Evolutionary conservation across 1,140 invertebrate species (phyloP), one percentile per base, ranked within the genome.

Genomic region (Ips typographus): DNA sequence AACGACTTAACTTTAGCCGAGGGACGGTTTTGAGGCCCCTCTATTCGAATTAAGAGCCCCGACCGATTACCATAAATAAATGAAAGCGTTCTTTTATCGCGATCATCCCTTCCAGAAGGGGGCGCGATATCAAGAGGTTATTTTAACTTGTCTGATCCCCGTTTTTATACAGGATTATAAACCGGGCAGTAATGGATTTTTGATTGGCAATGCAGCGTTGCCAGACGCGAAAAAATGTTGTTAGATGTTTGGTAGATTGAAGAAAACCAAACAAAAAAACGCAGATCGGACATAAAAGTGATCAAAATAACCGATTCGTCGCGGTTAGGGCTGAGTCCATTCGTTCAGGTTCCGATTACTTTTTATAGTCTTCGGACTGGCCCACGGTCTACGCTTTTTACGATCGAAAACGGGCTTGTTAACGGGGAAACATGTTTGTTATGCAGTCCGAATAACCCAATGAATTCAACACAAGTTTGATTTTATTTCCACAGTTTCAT

Each of bases 51-150:
- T 68, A 68, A 68, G 53, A 43, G 62, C 51, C 51, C 41, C 56
- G 61, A 3, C 22, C 71, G 66, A 74, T 72, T 75, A 75, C 72
- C 74, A 75, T 75, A 75, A 75, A 75, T 75, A 75, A 75, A 75
- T 73, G 71, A 74, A 65, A 71, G 66, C 58, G 72, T 65, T 73
- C 70, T 75, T 73, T 68, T 68, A 49, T 49, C 55, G 51, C 58
- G 8, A 47, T 47, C 2, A 22, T 22, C 22, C 22, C 22, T 22
- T 22, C 22, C 22, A 22, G 22, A 22, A 55, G 57, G 42, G 65
- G 57, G 57, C 7, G 56, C 22, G 65, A 61, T 68, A 68, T 68
- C 65, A 61, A 68, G 65, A 60, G 65, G 65, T 68, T 68, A 68
- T 61, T 61, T 42, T 53, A 68, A 51, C 56, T 22, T 22, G 44